phyloP scores from a whole-genome alignment of 2,113 vertebrate species.

The Hippocampus barbouri region DNA sequence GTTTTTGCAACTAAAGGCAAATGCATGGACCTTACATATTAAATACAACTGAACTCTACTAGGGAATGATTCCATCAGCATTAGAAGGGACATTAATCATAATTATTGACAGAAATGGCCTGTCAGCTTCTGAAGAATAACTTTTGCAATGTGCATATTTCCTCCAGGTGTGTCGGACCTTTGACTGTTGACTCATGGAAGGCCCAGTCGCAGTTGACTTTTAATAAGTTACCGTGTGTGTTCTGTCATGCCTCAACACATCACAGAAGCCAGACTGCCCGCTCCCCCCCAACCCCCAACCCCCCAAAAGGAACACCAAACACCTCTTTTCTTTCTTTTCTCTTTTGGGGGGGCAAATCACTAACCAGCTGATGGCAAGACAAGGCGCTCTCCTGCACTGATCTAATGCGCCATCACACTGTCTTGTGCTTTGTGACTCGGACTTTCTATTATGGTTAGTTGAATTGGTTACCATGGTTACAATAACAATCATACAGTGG shows the following conservation, averaged over 20 bases:
- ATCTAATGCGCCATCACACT: not conserved
- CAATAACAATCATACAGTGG: not conserved
- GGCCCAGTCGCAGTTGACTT: conserved; percentile 52
- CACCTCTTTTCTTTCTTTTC: not conserved
- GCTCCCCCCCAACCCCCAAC: not conserved
- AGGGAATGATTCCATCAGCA: not conserved
- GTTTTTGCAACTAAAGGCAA: not conserved
- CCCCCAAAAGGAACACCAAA: conserved; percentile 22
- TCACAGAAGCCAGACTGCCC: conserved; percentile 29
- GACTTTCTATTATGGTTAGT: not conserved
- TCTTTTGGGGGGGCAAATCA: conserved; percentile 41
- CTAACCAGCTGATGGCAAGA: conserved; percentile 42
- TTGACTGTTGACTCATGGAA: conserved; percentile 68
- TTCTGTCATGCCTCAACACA: conserved; percentile 29
- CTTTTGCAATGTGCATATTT: conserved; percentile 23
- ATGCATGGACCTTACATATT: not conserved
- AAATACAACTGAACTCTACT: not conserved
- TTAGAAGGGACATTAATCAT: not conserved
- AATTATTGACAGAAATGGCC: not conserved
- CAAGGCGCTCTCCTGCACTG: not conserved
- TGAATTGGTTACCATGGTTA: not conserved
- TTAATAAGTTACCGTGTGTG: conserved; percentile 71
- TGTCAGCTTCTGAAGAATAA: not conserved
- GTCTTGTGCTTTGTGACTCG: not conserved
- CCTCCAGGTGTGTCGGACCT: conserved; percentile 57